phyloP scores from a whole-genome alignment of 2,797 vertebrate genomes.

The Kryptolebias ocellatus region DNA sequence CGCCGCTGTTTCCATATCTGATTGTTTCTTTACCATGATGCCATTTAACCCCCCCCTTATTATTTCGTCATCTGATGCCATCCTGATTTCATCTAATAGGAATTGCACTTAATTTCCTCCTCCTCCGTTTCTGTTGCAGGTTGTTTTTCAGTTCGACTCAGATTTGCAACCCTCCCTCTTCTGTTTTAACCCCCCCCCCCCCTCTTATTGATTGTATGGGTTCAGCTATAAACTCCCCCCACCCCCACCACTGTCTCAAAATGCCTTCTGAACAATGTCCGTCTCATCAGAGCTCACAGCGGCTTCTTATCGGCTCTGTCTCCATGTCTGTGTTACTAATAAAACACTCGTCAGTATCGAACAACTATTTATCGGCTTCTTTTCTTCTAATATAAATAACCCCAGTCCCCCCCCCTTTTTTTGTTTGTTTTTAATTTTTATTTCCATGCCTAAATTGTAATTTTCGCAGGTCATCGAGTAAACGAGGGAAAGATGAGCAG shows the following conservation, averaged over 20 bases:
- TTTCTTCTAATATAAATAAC: slow-evolving; percentile 39
- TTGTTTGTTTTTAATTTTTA: not conserved
- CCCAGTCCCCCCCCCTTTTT: no score
- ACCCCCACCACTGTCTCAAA: slow-evolving; percentile 51
- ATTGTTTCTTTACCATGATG: slow-evolving; percentile 71
- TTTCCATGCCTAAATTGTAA: not conserved
- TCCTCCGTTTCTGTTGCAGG: slow-evolving; percentile 65
- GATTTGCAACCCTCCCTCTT: slow-evolving; percentile 50
- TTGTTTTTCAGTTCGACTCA: slow-evolving; percentile 69
- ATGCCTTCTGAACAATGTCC: slow-evolving; percentile 80
- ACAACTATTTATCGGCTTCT: slow-evolving; percentile 52
- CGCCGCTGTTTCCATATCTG: slow-evolving; percentile 68
- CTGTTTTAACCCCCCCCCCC: slow-evolving; percentile 37
- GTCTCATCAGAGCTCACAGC: slow-evolving; percentile 75
- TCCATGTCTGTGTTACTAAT: slow-evolving; percentile 85
- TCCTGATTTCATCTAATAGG: slow-evolving; percentile 70
- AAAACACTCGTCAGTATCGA: slow-evolving; percentile 84
- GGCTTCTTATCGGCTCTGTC: slow-evolving; percentile 77
- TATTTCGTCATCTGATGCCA: slow-evolving; percentile 59
- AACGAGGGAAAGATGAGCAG: not conserved
- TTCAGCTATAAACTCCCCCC: slow-evolving; percentile 56
- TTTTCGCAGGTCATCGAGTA: not conserved
- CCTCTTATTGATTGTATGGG: slow-evolving; percentile 42
- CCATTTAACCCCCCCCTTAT: slow-evolving; percentile 37
- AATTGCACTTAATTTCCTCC: slow-evolving; percentile 69